These are phyloP conservation scores for Macroramphosus scolopax DNA, from an alignment of 2,797 vertebrate species.

Conservation along the genomic window DNA sequence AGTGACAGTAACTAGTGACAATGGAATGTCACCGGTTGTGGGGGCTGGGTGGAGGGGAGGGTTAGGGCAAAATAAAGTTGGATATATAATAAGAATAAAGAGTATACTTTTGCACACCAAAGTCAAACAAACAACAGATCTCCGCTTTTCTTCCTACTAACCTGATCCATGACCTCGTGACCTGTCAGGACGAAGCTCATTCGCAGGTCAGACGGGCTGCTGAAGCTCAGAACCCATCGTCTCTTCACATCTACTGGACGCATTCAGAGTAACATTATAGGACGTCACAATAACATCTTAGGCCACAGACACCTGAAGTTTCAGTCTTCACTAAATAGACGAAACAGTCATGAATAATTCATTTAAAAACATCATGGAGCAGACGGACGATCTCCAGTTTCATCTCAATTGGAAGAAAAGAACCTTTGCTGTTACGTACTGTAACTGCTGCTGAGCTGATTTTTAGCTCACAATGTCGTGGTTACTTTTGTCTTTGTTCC, in stretches of 20 bases:
- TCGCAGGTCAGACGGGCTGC: slow-evolving; percentile 1
- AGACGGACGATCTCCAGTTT: too few species aligned
- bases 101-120: slow-evolving; percentile 83
- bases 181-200: slow-evolving; percentile 6
- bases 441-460: too few species aligned
- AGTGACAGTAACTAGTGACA: slow-evolving; percentile 76
- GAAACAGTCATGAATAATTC: too few species aligned
- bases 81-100: slow-evolving; percentile 82
- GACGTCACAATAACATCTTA: too few species aligned
- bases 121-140: slow-evolving; percentile 74
- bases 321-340: too few species aligned
- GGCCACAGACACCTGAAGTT: too few species aligned
- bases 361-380: too few species aligned
- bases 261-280: too few species aligned
- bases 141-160: slow-evolving; percentile 67
- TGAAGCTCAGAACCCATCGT: neutral
- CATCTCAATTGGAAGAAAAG: too few species aligned
- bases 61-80: slow-evolving; percentile 77
- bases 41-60: slow-evolving; percentile 69
- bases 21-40: slow-evolving; percentile 70
- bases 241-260: neutral
- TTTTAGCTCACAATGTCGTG: too few species aligned
- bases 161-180: slow-evolving; percentile 18
- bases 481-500: too few species aligned
- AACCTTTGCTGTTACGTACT: too few species aligned